A percentile compares a stretch with the other conserved stretches of the same genome.
Evolutionary conservation across 2,113 vertebrate genomes (phyloP).

Genomic region (Beaufortia kweichowensis): DNA sequence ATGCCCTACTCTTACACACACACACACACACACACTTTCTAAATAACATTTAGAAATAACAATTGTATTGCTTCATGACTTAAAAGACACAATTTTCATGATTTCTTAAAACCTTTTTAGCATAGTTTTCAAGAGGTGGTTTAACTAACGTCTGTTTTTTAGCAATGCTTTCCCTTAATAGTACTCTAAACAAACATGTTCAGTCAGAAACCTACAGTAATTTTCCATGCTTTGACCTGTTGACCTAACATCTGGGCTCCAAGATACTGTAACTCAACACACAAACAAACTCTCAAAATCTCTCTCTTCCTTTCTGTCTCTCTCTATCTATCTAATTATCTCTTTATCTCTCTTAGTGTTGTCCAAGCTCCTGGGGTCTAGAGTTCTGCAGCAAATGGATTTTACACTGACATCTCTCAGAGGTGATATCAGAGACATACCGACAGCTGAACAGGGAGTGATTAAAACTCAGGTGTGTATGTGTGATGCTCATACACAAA

Average conservation of each 20-base stretch:
- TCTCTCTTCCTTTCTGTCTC: neutral
- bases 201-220: conserved; percentile 6
- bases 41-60: too few species aligned
- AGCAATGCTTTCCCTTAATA: too few species aligned
- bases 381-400: conserved; percentile 72
- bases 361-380: neutral
- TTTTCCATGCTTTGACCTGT: conserved; percentile 9
- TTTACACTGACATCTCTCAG: conserved; percentile 63
- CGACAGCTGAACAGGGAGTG: conserved; percentile 73
- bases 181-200: too few species aligned
- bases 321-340: neutral
- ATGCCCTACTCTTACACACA: neutral
- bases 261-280: neutral
- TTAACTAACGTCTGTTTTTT: too few species aligned
- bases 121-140: too few species aligned
- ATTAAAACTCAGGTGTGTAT: conserved; percentile 72
- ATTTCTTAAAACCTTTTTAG: too few species aligned
- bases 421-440: conserved; percentile 68
- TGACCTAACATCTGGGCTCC: conserved; percentile 44
- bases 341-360: conserved; percentile 20
- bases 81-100: too few species aligned
- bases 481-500: too few species aligned
- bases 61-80: too few species aligned
- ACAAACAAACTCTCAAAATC: conserved; percentile 11
- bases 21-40: neutral